Conservation (phyloP, 2,888 invertebrate genomes). For the Nomada hirtipes region DNA sequence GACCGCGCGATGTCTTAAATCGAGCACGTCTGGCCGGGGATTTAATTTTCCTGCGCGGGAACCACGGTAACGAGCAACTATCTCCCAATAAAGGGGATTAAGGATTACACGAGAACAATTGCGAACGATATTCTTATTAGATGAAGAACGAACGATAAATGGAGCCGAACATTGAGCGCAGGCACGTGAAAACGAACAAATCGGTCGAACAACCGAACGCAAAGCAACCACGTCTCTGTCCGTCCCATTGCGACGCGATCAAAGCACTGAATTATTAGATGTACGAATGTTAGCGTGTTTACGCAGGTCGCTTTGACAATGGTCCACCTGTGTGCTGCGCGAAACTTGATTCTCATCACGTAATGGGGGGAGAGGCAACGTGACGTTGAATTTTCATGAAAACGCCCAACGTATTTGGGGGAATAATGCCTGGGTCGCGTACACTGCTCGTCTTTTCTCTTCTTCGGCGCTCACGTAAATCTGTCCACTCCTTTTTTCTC, state of each 20-base stretch:
- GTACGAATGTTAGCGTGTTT: conserved; percentile 40
- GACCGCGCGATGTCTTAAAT: conserved; percentile 38
- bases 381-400: conserved; percentile 70
- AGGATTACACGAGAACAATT: conserved; percentile 35
- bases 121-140: conserved; percentile 19
- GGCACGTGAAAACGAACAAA: conserved; percentile 20
- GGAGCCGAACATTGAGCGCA: too few species aligned
- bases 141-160: not conserved
- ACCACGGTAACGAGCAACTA: conserved; percentile 28
- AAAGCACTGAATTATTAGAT: conserved; percentile 40
- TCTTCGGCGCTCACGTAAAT: not conserved
- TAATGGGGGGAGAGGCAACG: conserved; percentile 59
- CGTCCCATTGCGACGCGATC: conserved; percentile 24
- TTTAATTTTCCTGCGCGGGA: conserved; percentile 36
- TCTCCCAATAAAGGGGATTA: not conserved
- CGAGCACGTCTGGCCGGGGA: conserved; percentile 5
- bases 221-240: not conserved
- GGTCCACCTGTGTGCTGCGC: conserved; percentile 23
- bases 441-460: not conserved
- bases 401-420: conserved; percentile 41
- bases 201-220: not conserved
- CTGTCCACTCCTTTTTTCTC: not conserved
- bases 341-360: conserved; percentile 64
- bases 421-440: conserved; percentile 47
- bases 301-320: conserved; percentile 22